Evolutionary conservation across 2,888 invertebrate species (phyloP).

Genomic region (Caenorhabditis macrosperma): DNA sequence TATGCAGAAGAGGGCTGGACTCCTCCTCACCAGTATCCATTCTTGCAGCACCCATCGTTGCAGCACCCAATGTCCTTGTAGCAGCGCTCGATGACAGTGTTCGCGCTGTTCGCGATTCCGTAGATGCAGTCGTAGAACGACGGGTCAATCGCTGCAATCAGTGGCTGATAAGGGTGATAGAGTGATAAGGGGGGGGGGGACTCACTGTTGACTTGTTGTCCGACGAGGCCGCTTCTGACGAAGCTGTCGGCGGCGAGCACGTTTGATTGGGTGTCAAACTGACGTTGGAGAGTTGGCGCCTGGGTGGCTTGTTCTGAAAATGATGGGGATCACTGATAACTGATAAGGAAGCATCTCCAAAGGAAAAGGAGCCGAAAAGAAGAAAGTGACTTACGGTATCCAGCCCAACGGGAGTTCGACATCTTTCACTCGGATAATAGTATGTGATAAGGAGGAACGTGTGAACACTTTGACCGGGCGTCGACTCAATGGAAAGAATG

Average conservation of each 20-base stretch:
- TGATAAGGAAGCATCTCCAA: background rate
- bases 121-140: constrained; percentile 73
- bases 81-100: constrained; percentile 68
- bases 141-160: constrained; percentile 69
- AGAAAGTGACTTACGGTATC: constrained; percentile 60
- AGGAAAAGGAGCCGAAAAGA: background rate
- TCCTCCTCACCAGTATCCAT: constrained; percentile 62
- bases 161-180: background rate
- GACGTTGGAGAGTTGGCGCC: constrained; percentile 39
- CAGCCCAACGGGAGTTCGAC: constrained; percentile 59
- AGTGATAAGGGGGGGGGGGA: no score
- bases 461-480: constrained; percentile 26
- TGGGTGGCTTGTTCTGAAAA: constrained; percentile 50
- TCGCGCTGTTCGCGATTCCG: constrained; percentile 66
- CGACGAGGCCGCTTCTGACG: constrained; percentile 64
- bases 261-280: constrained; percentile 56
- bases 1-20: background rate
- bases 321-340: no score
- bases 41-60: constrained; percentile 67
- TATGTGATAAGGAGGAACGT: no score
- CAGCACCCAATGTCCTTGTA: constrained; percentile 75
- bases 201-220: constrained; percentile 68
- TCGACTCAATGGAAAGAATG: constrained; percentile 11
- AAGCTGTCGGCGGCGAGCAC: constrained; percentile 52
- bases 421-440: constrained; percentile 20